Evolutionary conservation across 2,113 vertebrate genomes (phyloP).

Genomic region (Herpetotheres cachinnans): DNA sequence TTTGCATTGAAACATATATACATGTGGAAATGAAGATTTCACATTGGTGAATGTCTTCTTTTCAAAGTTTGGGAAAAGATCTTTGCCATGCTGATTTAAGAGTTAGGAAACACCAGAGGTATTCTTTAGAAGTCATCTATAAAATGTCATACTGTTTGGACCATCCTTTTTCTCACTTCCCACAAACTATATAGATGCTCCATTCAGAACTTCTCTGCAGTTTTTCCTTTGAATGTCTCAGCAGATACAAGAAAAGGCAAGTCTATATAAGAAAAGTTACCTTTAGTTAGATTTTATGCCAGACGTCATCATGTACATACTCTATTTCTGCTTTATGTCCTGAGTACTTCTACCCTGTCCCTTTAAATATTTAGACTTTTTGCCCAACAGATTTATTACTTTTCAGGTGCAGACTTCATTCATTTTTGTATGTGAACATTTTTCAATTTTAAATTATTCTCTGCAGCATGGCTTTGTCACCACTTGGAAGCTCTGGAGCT

Average conservation of each 20-base stretch:
- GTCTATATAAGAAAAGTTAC: neutral
- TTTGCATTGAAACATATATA: neutral
- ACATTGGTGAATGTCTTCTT: neutral
- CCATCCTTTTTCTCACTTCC: neutral
- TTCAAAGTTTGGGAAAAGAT: neutral
- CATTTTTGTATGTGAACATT: neutral
- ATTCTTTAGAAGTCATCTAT: neutral
- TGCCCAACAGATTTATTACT: neutral
- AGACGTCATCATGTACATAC: neutral
- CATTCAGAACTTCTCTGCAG: neutral
- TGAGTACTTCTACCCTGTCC: neutral
- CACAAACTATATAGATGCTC: neutral
- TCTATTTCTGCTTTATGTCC: neutral
- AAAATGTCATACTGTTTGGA: neutral
- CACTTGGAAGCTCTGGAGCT: neutral
- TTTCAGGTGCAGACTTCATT: neutral
- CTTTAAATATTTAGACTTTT: neutral
- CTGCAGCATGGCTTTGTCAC: neutral
- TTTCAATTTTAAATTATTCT: neutral
- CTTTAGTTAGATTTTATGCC: neutral
- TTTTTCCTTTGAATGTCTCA: neutral
- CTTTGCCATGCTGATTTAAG: neutral
- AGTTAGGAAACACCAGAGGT: neutral
- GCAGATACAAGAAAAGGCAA: neutral
- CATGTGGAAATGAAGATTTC: neutral